Percentiles rank a stretch among this genome's conserved stretches.
Conservation (phyloP, 2,888 invertebrate genomes). For the Sesia bembeciformis region DNA sequence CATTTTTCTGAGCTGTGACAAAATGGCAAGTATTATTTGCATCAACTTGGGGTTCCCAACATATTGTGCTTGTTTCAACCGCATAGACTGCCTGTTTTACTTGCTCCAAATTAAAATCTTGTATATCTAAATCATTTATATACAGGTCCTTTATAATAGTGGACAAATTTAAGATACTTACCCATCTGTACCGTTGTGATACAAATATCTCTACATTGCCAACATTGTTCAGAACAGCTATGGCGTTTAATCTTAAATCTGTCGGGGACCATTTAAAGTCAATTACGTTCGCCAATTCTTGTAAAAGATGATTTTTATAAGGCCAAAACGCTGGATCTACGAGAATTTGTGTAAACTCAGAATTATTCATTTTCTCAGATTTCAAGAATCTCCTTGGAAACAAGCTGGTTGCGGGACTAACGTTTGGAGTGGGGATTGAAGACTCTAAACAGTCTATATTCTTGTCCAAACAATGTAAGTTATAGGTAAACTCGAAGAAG, state of each 20-base stretch:
- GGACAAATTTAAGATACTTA: constrained; percentile 31
- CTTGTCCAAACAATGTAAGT: constrained; percentile 42
- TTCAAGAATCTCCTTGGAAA: constrained; percentile 26
- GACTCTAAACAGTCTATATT: constrained; percentile 33
- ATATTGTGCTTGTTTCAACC: constrained; percentile 35
- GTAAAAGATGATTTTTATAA: constrained; percentile 33
- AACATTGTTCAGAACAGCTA: constrained; percentile 48
- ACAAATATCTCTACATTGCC: constrained; percentile 43
- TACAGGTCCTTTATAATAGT: constrained; percentile 19
- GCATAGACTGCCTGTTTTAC: constrained; percentile 29
- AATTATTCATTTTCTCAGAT: constrained; percentile 26
- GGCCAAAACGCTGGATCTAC: constrained; percentile 50
- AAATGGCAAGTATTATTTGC: constrained; percentile 34
- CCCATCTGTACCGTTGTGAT: constrained; percentile 24
- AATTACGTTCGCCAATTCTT: constrained; percentile 33
- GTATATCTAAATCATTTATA: constrained; percentile 4
- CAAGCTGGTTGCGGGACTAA: constrained; percentile 33
- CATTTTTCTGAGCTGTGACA: constrained; percentile 49
- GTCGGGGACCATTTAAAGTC: constrained; percentile 44
- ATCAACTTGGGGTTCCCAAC: constrained; percentile 36
- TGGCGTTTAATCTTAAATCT: constrained; percentile 24
- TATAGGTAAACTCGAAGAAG: constrained; percentile 35
- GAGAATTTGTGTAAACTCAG: constrained; percentile 43
- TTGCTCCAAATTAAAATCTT: constrained; percentile 20
- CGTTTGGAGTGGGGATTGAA: constrained; percentile 28